These are phyloP conservation scores for Drosophila buzzatii DNA, from an alignment of 2,888 invertebrate genomes.

Conservation along the genomic window DNA sequence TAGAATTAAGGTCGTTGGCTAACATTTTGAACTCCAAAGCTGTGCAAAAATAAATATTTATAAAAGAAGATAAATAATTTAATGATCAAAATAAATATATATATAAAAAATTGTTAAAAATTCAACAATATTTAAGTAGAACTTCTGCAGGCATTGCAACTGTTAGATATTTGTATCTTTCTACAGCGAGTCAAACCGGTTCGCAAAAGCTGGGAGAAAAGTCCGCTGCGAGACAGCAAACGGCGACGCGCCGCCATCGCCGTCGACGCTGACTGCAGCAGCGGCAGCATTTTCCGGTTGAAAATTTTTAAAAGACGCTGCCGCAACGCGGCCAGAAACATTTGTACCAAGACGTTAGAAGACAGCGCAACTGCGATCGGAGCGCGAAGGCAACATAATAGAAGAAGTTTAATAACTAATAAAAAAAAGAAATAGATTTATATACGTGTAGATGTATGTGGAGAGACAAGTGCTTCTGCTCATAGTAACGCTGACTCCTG, in stretches of 20 bases:
- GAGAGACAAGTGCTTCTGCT: conserved; percentile 21
- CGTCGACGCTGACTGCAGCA: conserved; percentile 17
- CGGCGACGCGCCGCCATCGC: conserved; percentile 1
- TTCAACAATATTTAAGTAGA: conserved; percentile 7
- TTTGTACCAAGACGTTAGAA: conserved; percentile 85
- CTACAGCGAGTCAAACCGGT: conserved; percentile 60
- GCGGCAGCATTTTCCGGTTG: conserved; percentile 68
- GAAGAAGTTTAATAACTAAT: conserved; percentile 15
- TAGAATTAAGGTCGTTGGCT: neutral
- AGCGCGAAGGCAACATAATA: conserved; percentile 25
- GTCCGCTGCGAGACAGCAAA: conserved; percentile 29
- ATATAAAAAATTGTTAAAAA: neutral
- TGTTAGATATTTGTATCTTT: conserved; percentile 23
- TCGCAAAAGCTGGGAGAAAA: conserved; percentile 58
- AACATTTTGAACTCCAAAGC: neutral
- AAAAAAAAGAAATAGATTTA: conserved; percentile 17
- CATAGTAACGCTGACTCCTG: conserved; percentile 33
- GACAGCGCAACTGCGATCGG: conserved; percentile 69
- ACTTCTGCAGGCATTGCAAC: conserved; percentile 12
- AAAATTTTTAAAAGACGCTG: conserved; percentile 86
- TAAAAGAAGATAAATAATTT: conserved; percentile 13
- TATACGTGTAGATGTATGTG: neutral
- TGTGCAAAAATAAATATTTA: conserved; percentile 9
- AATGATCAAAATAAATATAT: neutral
- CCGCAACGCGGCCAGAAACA: conserved; percentile 84